Evolutionary conservation across 2,888 invertebrate genomes (phyloP).

Genomic region (Synanthedon tipuliformis): DNA sequence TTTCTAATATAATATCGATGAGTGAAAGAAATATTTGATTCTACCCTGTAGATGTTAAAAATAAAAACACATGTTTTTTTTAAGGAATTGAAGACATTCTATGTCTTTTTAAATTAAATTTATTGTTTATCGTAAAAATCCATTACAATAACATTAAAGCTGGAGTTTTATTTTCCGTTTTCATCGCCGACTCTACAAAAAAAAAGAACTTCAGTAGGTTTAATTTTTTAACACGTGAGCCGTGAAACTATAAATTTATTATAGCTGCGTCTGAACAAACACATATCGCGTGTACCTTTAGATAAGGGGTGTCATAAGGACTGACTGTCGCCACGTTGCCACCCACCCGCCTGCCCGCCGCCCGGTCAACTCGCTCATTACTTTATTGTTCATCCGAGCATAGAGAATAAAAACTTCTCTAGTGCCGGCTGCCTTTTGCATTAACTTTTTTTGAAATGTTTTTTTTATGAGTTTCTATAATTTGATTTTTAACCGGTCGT

Average conservation of each 20-base stretch:
- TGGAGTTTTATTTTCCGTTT: too few relatives aligned
- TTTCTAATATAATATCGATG: too few relatives aligned
- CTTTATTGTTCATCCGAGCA: slow-evolving; percentile 55
- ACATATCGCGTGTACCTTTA: slow-evolving; percentile 51
- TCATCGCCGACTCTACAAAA: too few relatives aligned
- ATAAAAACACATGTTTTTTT: too few relatives aligned
- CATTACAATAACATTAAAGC: too few relatives aligned
- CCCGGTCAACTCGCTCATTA: slow-evolving; percentile 48
- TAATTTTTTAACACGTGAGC: neutral
- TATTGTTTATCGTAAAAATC: too few relatives aligned
- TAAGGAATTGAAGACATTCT: too few relatives aligned
- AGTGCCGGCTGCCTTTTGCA: neutral
- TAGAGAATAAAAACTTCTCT: slow-evolving; percentile 2
- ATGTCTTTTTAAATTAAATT: too few relatives aligned
- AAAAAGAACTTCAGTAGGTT: neutral
- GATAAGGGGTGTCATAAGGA: slow-evolving; percentile 63
- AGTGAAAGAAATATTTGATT: too few relatives aligned
- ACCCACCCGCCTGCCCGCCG: slow-evolving; percentile 32
- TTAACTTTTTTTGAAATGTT: neutral
- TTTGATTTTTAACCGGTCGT: too few relatives aligned
- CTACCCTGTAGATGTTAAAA: too few relatives aligned
- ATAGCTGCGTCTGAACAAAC: slow-evolving; percentile 8
- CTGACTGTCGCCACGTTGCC: slow-evolving; percentile 22
- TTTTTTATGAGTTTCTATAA: too few relatives aligned
- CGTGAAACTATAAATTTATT: neutral